Evolutionary conservation across 2,113 vertebrate species (phyloP).

Genomic region (Tringa solitaria): DNA sequence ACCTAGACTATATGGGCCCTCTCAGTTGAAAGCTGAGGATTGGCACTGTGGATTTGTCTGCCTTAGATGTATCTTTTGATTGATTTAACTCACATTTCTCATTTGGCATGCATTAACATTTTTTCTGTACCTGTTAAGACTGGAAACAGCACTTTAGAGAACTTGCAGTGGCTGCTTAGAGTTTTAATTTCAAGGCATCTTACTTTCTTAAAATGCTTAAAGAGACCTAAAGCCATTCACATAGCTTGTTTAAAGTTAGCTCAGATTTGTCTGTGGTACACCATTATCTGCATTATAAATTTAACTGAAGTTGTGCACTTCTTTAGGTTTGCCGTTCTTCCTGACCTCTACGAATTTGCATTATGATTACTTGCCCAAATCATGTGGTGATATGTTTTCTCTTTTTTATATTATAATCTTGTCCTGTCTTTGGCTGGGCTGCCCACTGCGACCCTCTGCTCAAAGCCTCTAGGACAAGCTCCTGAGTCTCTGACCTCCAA

Average conservation of each 20-base stretch:
- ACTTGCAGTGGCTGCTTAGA: neutral
- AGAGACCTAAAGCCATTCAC: neutral
- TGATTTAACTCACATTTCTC: neutral
- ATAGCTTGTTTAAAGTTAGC: neutral
- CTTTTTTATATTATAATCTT: neutral
- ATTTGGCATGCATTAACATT: neutral
- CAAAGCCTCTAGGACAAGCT: neutral
- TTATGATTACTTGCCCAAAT: neutral
- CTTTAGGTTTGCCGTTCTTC: neutral
- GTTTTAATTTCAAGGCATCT: neutral
- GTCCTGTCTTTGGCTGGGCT: neutral
- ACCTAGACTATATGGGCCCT: no score
- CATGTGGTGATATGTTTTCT: neutral
- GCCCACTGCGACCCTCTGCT: neutral
- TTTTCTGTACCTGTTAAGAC: neutral
- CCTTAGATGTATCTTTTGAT: neutral
- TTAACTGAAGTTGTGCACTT: neutral
- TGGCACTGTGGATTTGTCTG: neutral
- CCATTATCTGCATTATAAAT: neutral
- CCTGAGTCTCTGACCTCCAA: neutral
- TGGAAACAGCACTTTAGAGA: neutral
- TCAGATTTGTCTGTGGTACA: neutral
- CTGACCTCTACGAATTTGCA: neutral
- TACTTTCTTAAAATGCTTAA: neutral
- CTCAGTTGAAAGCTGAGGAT: neutral